These are phyloP conservation scores for Dicyrtoma fusca DNA, from an alignment of 2,888 invertebrate genomes.

Conservation along the genomic window DNA sequence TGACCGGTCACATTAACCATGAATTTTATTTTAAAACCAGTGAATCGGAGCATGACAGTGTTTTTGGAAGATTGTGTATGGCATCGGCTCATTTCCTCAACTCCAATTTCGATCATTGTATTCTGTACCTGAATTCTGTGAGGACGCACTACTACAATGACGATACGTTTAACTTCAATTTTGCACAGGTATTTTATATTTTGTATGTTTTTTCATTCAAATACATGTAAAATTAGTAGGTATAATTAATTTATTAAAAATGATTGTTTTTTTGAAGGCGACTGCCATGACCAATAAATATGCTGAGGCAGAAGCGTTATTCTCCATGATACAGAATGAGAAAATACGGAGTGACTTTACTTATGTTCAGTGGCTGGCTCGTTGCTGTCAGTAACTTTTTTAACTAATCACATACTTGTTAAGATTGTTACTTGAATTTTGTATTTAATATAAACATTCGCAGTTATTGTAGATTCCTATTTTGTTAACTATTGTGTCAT, in stretches of 20 bases:
- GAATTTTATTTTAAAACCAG: conserved; percentile 61
- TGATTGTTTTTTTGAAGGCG: conserved; percentile 63
- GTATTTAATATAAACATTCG: background rate
- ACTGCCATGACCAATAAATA: conserved; percentile 91
- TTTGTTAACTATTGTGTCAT: background rate
- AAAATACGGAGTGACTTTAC: conserved; percentile 80
- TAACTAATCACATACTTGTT: no score
- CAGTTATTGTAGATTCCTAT: background rate
- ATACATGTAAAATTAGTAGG: background rate
- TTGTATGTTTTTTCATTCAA: background rate
- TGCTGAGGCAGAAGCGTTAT: conserved; percentile 91
- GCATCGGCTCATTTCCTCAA: conserved; percentile 94
- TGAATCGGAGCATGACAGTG: conserved; percentile 96
- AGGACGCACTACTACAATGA: conserved; percentile 93
- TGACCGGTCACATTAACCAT: background rate
- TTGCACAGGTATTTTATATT: conserved; percentile 67
- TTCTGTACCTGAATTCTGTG: conserved; percentile 94
- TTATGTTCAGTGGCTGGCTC: conserved; percentile 81
- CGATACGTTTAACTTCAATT: conserved; percentile 85
- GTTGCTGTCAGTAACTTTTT: conserved; percentile 71
- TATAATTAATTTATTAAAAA: background rate
- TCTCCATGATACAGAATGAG: conserved; percentile 81
- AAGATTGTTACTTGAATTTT: no score
- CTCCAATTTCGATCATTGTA: conserved; percentile 93
- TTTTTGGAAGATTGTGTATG: conserved; percentile 97